Percentiles rank a stretch among this genome's conserved stretches.
phyloP scores from a whole-genome alignment of 64 coral and sea anemone genomes.

The Trachythela sp. region DNA sequence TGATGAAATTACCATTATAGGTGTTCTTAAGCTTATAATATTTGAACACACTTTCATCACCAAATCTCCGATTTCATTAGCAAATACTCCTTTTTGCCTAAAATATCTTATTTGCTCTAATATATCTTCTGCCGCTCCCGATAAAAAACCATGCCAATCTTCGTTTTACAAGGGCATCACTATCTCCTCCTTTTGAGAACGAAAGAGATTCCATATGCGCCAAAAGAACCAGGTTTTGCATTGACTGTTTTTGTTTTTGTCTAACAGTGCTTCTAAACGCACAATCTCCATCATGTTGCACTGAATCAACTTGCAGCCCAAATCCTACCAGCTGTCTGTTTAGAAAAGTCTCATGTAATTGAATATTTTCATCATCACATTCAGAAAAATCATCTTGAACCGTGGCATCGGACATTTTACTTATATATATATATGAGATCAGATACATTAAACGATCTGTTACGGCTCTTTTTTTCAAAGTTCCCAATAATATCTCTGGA shows the following conservation, averaged over 20 bases:
- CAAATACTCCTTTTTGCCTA: conserved; percentile 27
- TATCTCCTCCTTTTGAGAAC: neutral
- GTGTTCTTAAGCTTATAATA: conserved; percentile 7
- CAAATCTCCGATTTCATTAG: conserved; percentile 18
- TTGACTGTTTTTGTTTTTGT: too few species aligned
- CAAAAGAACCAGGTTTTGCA: neutral
- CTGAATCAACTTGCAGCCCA: too few species aligned
- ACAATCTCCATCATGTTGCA: too few species aligned
- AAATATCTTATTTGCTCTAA: conserved; percentile 3
- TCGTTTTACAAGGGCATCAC: neutral
- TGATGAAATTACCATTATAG: conserved; percentile 32
- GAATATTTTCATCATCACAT: too few species aligned
- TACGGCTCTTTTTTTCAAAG: conserved; percentile 19
- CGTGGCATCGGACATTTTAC: conserved; percentile 25
- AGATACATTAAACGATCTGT: conserved; percentile 27
- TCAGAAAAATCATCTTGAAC: neutral
- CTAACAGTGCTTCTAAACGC: too few species aligned
- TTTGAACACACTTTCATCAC: conserved; percentile 41
- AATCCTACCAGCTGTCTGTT: too few species aligned
- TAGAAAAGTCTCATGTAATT: too few species aligned
- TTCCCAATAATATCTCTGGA: too few species aligned
- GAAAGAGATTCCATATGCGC: neutral
- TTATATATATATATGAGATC: conserved; percentile 29
- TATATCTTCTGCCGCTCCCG: neutral
- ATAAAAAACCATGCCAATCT: neutral